These are phyloP conservation scores for Chanos chanos DNA, from an alignment of 2,797 vertebrate species.

Conservation along the genomic window DNA sequence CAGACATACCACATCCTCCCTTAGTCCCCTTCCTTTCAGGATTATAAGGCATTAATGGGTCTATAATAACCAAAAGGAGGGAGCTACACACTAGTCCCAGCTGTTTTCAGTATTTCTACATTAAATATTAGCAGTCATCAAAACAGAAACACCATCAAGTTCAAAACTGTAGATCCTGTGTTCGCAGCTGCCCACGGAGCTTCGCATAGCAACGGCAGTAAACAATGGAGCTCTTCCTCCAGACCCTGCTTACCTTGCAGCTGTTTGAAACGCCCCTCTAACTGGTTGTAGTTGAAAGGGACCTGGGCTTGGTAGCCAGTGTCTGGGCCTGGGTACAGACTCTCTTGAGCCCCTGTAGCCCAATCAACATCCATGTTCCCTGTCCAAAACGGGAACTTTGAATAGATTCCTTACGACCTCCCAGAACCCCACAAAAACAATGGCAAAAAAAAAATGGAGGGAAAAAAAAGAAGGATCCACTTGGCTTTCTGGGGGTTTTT, in stretches of 20 bases:
- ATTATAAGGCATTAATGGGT: too few species aligned
- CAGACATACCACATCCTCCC: not conserved
- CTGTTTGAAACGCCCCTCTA: conserved; percentile 94
- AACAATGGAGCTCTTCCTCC: conserved; percentile 16
- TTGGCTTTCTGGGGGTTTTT: conserved; percentile 13
- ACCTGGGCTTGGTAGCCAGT: conserved; percentile 71
- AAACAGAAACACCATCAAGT: not conserved
- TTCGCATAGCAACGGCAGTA: conserved; percentile 28
- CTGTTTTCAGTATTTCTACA: not conserved
- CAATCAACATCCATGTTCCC: conserved; percentile 82
- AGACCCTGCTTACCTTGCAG: conserved; percentile 84
- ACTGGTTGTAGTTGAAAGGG: conserved; percentile 80
- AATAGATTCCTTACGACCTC: conserved; percentile 17
- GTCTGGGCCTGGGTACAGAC: conserved; percentile 69
- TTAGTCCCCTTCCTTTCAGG: not conserved
- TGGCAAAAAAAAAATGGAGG: conserved; percentile 4
- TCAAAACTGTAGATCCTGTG: not conserved
- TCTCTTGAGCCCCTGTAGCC: conserved; percentile 65
- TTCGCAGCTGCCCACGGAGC: too few species aligned
- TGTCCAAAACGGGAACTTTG: conserved; percentile 19
- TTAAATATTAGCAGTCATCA: not conserved
- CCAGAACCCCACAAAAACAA: conserved; percentile 12
- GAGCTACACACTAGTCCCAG: not conserved
- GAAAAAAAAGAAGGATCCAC: conserved; percentile 6
- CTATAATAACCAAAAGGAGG: not conserved